phyloP scores from a whole-genome alignment of 2,797 vertebrate species.

The Acanthurus tractus region DNA sequence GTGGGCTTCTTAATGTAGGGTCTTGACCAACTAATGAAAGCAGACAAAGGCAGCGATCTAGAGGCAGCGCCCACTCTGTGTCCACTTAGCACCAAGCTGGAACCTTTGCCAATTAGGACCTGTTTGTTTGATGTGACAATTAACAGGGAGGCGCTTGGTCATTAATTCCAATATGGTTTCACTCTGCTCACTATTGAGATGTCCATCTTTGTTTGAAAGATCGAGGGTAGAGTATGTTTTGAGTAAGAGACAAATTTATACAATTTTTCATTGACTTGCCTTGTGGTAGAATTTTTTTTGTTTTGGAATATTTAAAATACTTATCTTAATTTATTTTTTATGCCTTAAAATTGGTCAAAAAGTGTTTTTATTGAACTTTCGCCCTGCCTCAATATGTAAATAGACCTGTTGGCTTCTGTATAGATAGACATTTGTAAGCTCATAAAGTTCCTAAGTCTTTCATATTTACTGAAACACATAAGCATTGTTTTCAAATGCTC shows the following conservation, averaged over 20 bases:
- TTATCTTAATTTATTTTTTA: constrained; percentile 8
- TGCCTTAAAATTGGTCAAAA: constrained; percentile 1
- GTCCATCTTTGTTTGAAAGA: constrained; percentile 51
- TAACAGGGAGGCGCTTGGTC: constrained; percentile 73
- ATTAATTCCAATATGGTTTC: constrained; percentile 73
- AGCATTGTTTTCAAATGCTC: constrained; percentile 54
- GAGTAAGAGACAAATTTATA: background rate
- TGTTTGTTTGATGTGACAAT: constrained; percentile 86
- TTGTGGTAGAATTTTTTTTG: background rate
- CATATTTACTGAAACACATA: constrained; percentile 24
- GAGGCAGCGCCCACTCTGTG: constrained; percentile 76
- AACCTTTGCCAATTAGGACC: constrained; percentile 84
- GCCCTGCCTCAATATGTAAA: constrained; percentile 1
- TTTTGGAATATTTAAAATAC: background rate
- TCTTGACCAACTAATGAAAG: constrained; percentile 83
- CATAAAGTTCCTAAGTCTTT: background rate
- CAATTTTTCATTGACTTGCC: background rate
- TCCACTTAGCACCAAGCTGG: constrained; percentile 78
- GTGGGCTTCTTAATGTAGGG: constrained; percentile 79
- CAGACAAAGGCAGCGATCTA: constrained; percentile 82
- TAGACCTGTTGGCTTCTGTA: background rate
- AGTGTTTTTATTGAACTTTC: background rate
- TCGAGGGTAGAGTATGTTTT: background rate
- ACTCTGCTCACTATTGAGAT: constrained; percentile 46
- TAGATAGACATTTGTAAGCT: constrained; percentile 11